A percentile compares a stretch with the other conserved stretches of the same genome.
phyloP scores from a whole-genome alignment of 2,888 invertebrate species.

The Lapara coniferarum region DNA sequence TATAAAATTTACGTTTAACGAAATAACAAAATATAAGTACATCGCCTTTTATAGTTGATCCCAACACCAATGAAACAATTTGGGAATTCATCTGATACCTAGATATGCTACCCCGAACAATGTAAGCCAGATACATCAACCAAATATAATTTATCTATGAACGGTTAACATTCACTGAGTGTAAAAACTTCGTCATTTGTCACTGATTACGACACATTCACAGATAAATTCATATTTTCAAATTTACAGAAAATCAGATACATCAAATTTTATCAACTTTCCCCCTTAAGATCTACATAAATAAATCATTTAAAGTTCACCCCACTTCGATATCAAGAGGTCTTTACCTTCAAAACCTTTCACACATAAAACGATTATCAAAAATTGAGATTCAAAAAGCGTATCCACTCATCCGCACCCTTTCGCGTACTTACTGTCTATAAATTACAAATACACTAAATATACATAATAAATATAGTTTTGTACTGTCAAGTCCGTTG shows the following conservation, averaged over 20 bases:
- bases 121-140: neutral
- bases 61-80: neutral
- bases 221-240: neutral
- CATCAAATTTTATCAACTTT: slow-evolving; percentile 33
- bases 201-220: neutral
- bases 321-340: slow-evolving; percentile 27
- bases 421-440: slow-evolving; percentile 30
- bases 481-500: slow-evolving; percentile 70
- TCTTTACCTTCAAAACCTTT: neutral
- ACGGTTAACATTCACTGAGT: neutral
- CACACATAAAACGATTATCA: neutral
- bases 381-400: slow-evolving; percentile 4
- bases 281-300: slow-evolving; percentile 41
- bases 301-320: slow-evolving; percentile 42
- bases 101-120: neutral
- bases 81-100: slow-evolving; percentile 6
- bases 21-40: slow-evolving; percentile 58
- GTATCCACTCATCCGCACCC: slow-evolving; percentile 1
- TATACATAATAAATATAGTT: slow-evolving; percentile 49
- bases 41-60: slow-evolving; percentile 44
- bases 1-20: slow-evolving; percentile 43
- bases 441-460: slow-evolving; percentile 38
- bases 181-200: neutral
- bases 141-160: neutral
- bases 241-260: slow-evolving; percentile 1